Evolutionary conservation across 2,797 vertebrate species (phyloP).

Genomic region (Nyctalus aviator): DNA sequence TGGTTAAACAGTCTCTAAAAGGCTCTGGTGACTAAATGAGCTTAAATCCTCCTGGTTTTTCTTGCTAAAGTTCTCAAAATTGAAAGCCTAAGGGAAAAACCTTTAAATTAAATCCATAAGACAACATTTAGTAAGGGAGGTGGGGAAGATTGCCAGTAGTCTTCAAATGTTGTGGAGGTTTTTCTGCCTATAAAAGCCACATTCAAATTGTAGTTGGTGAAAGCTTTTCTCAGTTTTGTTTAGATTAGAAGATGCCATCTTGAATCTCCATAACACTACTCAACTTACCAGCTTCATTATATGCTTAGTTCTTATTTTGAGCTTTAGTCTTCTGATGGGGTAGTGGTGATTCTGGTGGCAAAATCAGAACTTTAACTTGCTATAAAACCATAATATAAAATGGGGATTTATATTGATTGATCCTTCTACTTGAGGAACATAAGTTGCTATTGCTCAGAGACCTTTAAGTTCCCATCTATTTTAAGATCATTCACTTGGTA

Average conservation of each 20-base stretch:
- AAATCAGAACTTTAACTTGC: conserved; percentile 64
- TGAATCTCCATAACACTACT: conserved; percentile 52
- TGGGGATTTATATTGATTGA: conserved; percentile 29
- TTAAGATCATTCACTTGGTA: conserved; percentile 64
- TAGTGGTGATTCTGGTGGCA: conserved; percentile 53
- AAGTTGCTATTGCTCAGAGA: conserved; percentile 68
- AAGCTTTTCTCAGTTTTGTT: conserved; percentile 61
- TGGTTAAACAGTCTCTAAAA: conserved; percentile 74
- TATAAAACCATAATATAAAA: conserved; percentile 35
- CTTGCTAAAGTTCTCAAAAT: conserved; percentile 65
- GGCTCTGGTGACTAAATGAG: conserved; percentile 63
- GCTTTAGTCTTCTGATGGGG: conserved; percentile 16
- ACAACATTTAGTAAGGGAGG: conserved; percentile 51
- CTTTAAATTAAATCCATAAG: conserved; percentile 60
- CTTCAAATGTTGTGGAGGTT: neutral
- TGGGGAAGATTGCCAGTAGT: conserved; percentile 46
- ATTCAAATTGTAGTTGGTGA: conserved; percentile 67
- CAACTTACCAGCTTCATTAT: neutral
- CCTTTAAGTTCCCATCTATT: conserved; percentile 51
- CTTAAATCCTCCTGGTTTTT: conserved; percentile 68
- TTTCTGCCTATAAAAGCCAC: conserved; percentile 64
- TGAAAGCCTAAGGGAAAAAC: conserved; percentile 64
- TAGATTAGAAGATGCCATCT: conserved; percentile 56
- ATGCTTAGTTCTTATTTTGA: conserved; percentile 65
- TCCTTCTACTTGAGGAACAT: conserved; percentile 59